Base-by-base conservation (phyloP, 2,888 invertebrate species). In the Ectemnius lituratus region DNA sequence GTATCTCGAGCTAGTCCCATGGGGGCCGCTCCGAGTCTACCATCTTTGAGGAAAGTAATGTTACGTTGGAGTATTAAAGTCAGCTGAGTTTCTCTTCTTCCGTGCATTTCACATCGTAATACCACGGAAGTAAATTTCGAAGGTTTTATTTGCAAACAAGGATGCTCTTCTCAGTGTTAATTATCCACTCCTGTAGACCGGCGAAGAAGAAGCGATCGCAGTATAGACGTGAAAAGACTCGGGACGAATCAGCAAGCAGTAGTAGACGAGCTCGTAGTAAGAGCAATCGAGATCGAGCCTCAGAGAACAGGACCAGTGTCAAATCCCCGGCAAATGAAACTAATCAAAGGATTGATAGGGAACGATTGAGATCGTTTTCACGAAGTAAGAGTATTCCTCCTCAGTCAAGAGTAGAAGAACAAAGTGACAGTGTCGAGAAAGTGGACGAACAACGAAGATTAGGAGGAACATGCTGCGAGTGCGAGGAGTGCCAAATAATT, bases 201-300 rank as follows among this genome's bases (percentile, higher is more conserved):
- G 27, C 47, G n/a, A 58, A 37, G 14, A 58, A 69, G 47, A 73
- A 59, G 37, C 56, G 14, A 52, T 16, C 28, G 45, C 64, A 57
- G 2, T 47, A 56, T 45, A 62, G 20, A 13, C n/a, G 57, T 14
- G 18, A 61, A 0, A 2, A 6, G 13, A 23, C 1, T 52, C 52
- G 16, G 13, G 4, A 3, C 14, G 57, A 5, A 16, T 59, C 0
- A 37, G 8, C 6, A 47, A 28, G 5, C 5, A 27, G 18, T 65
- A 59, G n/a, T 65, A 59, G 18, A 2, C 62, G 14, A 23, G 60
- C 27, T 60, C 56, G 46, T 13, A 62, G 46, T 20, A 62, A 62
- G 16, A 46, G 46, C 11, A 27, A 58, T 58, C 62, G 62, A 14
- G 49, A 23, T n/a, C 37, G 28, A n/a, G 0, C n/a, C 23, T n/a